Percentiles rank a stretch among this genome's conserved stretches.
These are phyloP conservation scores for Pheosia gnoma DNA, from an alignment of 2,888 invertebrate species.

Conservation along the genomic window DNA sequence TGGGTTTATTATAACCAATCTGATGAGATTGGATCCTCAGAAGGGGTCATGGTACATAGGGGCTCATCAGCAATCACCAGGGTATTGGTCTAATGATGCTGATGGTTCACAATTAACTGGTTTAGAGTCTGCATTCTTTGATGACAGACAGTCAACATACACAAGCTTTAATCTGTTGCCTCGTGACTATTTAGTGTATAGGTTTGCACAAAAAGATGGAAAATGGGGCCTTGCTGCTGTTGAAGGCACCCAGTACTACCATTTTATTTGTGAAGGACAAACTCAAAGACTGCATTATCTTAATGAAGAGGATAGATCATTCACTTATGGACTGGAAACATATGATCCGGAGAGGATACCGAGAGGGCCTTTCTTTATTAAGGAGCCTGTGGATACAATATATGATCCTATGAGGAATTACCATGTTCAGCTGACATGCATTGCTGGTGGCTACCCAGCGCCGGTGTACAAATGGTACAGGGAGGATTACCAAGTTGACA, in stretches of 20 bases:
- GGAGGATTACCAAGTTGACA: slow-evolving; percentile 93
- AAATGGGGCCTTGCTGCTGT: slow-evolving; percentile 94
- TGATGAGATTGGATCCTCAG: slow-evolving; percentile 93
- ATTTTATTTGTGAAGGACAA: slow-evolving; percentile 95
- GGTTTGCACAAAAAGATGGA: slow-evolving; percentile 87
- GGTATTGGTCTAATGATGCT: slow-evolving; percentile 92
- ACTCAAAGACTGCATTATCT: slow-evolving; percentile 88
- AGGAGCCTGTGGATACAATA: slow-evolving; percentile 92
- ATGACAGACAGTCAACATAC: slow-evolving; percentile 76
- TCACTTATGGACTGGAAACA: slow-evolving; percentile 93
- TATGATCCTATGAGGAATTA: slow-evolving; percentile 92
- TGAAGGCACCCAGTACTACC: slow-evolving; percentile 88
- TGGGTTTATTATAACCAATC: slow-evolving; percentile 91
- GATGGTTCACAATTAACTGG: slow-evolving; percentile 92
- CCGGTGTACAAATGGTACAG: slow-evolving; percentile 96
- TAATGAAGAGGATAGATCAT: slow-evolving; percentile 89
- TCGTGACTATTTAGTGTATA: slow-evolving; percentile 91
- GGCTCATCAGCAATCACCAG: slow-evolving; percentile 88
- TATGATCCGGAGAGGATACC: slow-evolving; percentile 92
- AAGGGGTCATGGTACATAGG: slow-evolving; percentile 95
- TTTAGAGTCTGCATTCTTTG: slow-evolving; percentile 92
- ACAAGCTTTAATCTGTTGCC: slow-evolving; percentile 80
- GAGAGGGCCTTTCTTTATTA: slow-evolving; percentile 94
- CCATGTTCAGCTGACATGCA: slow-evolving; percentile 90
- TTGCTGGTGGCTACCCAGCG: slow-evolving; percentile 94